Percentiles rank a stretch among this genome's conserved stretches.
Conservation (phyloP, 2,888 invertebrate species). For the Xanthorhoe designata region DNA sequence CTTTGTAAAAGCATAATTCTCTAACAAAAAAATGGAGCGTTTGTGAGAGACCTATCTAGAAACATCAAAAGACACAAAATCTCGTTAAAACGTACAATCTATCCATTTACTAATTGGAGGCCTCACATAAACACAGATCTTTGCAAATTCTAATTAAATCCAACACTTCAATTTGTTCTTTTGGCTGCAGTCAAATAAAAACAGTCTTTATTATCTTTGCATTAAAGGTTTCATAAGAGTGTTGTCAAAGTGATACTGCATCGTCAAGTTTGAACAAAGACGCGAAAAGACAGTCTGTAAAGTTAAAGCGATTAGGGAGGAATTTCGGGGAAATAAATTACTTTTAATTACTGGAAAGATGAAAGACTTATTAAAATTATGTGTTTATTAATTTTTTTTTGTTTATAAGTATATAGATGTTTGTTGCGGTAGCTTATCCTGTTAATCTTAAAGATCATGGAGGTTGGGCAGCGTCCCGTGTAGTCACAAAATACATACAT, state of each 20-base stretch:
- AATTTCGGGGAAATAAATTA: constrained; percentile 12
- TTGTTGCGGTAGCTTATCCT: too few species aligned
- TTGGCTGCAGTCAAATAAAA: constrained; percentile 39
- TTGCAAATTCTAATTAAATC: constrained; percentile 72
- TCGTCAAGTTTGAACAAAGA: constrained; percentile 69
- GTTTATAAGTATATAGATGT: too few species aligned
- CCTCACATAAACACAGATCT: constrained; percentile 63
- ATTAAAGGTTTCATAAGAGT: constrained; percentile 49
- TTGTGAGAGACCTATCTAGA: constrained; percentile 17
- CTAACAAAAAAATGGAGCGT: neutral
- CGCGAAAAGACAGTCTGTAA: constrained; percentile 47
- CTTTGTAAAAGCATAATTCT: too few species aligned
- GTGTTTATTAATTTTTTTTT: neutral
- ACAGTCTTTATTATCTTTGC: constrained; percentile 45
- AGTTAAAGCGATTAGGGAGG: constrained; percentile 67
- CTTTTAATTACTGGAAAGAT: constrained; percentile 18
- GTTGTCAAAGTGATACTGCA: constrained; percentile 66
- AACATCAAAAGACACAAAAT: constrained; percentile 50
- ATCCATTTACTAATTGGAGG: constrained; percentile 74
- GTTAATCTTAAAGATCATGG: too few species aligned
- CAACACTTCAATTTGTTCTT: constrained; percentile 52
- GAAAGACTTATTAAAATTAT: neutral
- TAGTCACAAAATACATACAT: too few species aligned
- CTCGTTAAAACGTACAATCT: constrained; percentile 77
- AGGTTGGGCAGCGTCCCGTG: too few species aligned